Conservation (phyloP, 2,797 vertebrate genomes). For the Cossypha polioptera region DNA sequence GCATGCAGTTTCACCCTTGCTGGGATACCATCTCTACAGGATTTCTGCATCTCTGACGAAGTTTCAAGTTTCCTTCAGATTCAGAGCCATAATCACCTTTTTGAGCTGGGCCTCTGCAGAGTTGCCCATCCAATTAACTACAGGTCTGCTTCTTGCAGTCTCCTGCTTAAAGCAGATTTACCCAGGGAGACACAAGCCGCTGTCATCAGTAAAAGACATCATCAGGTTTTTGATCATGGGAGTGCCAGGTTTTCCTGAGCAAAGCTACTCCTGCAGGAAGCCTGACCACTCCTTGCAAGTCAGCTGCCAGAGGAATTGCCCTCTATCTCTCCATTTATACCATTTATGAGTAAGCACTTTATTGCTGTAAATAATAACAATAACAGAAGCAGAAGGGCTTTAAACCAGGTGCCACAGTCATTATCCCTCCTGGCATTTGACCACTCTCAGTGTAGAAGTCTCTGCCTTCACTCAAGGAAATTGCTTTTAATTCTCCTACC, state of each 20-base stretch:
- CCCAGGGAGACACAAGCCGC: fast-evolving
- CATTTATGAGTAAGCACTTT: not conserved
- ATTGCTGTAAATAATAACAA: not conserved
- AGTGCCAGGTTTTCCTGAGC: not conserved
- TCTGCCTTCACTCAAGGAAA: not conserved
- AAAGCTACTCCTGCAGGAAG: not conserved
- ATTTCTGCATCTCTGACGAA: not conserved
- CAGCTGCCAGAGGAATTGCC: not conserved
- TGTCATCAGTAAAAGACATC: not conserved
- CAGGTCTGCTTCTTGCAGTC: not conserved
- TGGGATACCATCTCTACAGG: not conserved
- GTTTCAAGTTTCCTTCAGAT: not conserved
- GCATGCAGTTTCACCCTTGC: not conserved
- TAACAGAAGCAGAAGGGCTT: not conserved
- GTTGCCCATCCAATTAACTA: not conserved
- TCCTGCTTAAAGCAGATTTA: not conserved
- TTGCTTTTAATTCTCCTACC: not conserved
- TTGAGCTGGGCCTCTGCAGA: not conserved
- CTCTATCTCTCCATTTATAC: not conserved
- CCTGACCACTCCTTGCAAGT: not conserved
- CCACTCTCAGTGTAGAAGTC: not conserved
- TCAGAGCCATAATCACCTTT: not conserved
- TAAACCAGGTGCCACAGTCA: not conserved
- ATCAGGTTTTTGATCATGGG: fast-evolving
- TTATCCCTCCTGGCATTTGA: not conserved